These are phyloP conservation scores for Dryococelus australis DNA, from an alignment of 2,888 invertebrate genomes.

Conservation along the genomic window DNA sequence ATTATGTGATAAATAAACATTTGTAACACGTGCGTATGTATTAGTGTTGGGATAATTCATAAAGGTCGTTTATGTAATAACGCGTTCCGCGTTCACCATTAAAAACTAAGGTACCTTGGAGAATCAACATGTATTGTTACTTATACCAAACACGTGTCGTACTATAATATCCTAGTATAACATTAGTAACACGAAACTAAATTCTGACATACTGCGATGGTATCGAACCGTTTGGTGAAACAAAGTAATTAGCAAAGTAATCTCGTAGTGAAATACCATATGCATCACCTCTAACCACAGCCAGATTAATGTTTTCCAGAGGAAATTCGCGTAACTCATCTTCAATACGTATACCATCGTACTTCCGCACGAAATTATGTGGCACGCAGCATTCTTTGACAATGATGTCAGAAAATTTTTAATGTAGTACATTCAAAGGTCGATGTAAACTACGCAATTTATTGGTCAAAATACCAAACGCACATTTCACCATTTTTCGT, in stretches of 20 bases:
- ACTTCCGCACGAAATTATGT: conserved; percentile 6
- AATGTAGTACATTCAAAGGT: conserved; percentile 16
- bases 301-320: background rate
- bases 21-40: too few relatives aligned
- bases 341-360: conserved; percentile 25
- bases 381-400: conserved; percentile 18
- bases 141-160: too few relatives aligned
- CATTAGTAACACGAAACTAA: background rate
- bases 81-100: too few relatives aligned
- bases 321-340: conserved; percentile 20
- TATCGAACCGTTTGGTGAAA: background rate
- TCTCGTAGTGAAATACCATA: background rate
- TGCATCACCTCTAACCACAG: background rate
- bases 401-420: background rate
- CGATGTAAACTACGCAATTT: conserved; percentile 6
- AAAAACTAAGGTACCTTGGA: background rate
- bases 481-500: conserved; percentile 8
- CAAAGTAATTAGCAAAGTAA: conserved; percentile 18
- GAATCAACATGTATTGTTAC: background rate
- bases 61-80: too few relatives aligned
- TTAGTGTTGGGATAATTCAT: too few relatives aligned
- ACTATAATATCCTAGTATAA: too few relatives aligned
- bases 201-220: background rate
- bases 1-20: too few relatives aligned
- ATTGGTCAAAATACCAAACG: conserved; percentile 18